These are phyloP conservation scores for Caenorhabditis sinica DNA, from an alignment of 2,888 invertebrate genomes.

Conservation along the genomic window DNA sequence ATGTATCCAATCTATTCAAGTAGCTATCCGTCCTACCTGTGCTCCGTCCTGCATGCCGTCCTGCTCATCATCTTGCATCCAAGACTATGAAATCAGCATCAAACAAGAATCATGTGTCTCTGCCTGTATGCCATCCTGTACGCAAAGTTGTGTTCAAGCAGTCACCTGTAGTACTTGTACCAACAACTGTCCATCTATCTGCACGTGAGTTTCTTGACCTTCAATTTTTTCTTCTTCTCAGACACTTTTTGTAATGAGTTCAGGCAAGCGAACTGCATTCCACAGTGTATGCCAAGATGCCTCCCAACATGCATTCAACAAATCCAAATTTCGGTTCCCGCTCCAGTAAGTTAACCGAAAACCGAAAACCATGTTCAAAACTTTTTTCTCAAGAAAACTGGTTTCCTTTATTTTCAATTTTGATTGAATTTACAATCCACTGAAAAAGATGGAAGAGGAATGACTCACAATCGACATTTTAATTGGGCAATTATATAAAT, in stretches of 20 bases:
- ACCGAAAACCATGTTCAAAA: slow-evolving; percentile 1
- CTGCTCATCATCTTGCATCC: slow-evolving; percentile 64
- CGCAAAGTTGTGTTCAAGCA: slow-evolving; percentile 67
- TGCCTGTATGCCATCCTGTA: slow-evolving; percentile 70
- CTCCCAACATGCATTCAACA: slow-evolving; percentile 75
- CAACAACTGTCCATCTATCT: slow-evolving; percentile 71
- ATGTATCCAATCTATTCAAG: slow-evolving; percentile 70
- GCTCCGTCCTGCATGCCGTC: slow-evolving; percentile 71
- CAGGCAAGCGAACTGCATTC: slow-evolving; percentile 70
- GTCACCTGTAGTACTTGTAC: slow-evolving; percentile 76
- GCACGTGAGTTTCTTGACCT: slow-evolving; percentile 60
- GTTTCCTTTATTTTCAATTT: slow-evolving; percentile 17
- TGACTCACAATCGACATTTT: slow-evolving; percentile 24
- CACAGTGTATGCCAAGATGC: slow-evolving; percentile 75
- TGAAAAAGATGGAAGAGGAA: not conserved
- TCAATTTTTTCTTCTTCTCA: not conserved
- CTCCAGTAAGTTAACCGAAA: slow-evolving; percentile 45
- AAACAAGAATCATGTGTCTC: slow-evolving; percentile 57
- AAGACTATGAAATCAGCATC: slow-evolving; percentile 60
- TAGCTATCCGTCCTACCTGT: slow-evolving; percentile 69
- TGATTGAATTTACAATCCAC: slow-evolving; percentile 20
- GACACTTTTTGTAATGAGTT: slow-evolving; percentile 21
- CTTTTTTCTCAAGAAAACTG: not conserved
- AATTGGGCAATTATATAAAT: not conserved
- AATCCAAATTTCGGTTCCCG: slow-evolving; percentile 62